phyloP scores from a whole-genome alignment of 2,888 invertebrate species.

The Stramonita haemastoma region DNA sequence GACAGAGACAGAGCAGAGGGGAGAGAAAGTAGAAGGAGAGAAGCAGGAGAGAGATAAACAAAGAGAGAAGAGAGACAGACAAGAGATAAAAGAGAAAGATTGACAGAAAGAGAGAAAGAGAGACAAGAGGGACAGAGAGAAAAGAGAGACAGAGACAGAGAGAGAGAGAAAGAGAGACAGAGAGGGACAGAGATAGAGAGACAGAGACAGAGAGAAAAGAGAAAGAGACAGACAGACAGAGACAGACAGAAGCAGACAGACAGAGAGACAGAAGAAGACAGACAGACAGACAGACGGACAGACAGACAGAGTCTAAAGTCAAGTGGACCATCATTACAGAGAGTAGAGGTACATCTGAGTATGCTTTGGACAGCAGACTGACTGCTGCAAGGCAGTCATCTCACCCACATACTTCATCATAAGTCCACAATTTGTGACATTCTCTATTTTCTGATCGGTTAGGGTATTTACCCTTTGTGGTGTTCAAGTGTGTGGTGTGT shows the following conservation, averaged over 20 bases:
- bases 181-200: neutral
- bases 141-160: too few relatives aligned
- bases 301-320: too few relatives aligned
- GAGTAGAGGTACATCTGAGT: too few relatives aligned
- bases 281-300: neutral
- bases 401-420: too few relatives aligned
- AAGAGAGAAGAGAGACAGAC: neutral
- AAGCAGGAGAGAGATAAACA: neutral
- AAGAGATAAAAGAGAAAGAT: neutral
- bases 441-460: too few relatives aligned
- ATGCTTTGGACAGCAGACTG: too few relatives aligned
- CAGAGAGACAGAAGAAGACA: neutral
- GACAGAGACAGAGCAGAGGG: neutral
- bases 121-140: neutral
- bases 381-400: too few relatives aligned
- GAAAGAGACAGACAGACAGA: neutral
- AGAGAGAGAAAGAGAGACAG: conserved; percentile 3
- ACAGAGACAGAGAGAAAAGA: neutral
- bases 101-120: neutral
- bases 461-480: too few relatives aligned
- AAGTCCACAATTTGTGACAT: too few relatives aligned
- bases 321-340: too few relatives aligned
- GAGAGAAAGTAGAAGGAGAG: neutral
- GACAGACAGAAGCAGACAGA: neutral
- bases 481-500: too few relatives aligned